Conservation (phyloP, 2,113 vertebrate species). For the Rattus norvegicus region GRCr8 NC_086027.1:68061001-68061500, state of each 20-base stretch:
- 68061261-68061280: neutral
- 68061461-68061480: too few species aligned
- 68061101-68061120: neutral
- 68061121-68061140: neutral
- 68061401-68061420: neutral
- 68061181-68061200: neutral
- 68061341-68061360: neutral
- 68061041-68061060: too few species aligned
- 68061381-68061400: neutral
- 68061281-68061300: neutral
- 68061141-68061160: slow-evolving; percentile 1
- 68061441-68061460: too few species aligned
- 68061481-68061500: too few species aligned
- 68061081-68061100: neutral
- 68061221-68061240: neutral
- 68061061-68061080: neutral
- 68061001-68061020: neutral
- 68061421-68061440: neutral
- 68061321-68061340: neutral
- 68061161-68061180: neutral
- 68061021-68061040: neutral
- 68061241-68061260: neutral
- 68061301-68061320: neutral
- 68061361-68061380: neutral
- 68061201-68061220: neutral